Percentiles rank a stretch among this genome's conserved stretches.
Conservation (phyloP, 2,797 vertebrate species). For the Squalus acanthias region DNA sequence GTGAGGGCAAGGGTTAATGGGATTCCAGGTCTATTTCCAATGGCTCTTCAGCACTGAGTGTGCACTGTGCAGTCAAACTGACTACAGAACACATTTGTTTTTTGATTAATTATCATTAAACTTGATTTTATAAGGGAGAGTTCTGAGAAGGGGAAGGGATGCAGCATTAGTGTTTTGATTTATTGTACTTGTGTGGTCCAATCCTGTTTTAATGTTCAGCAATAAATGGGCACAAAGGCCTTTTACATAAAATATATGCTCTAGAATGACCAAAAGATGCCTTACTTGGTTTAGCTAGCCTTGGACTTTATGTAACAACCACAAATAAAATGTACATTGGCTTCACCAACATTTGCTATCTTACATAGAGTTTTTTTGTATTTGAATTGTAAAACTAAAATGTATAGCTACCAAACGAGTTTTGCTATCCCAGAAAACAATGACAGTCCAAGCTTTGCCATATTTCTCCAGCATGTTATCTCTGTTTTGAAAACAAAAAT, state of each 20-base stretch:
- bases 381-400: not conserved
- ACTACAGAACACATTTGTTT: not conserved
- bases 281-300: not conserved
- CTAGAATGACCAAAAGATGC: not conserved
- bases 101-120: not conserved
- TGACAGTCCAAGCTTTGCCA: not conserved
- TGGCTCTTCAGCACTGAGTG: not conserved
- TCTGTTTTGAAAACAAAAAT: conserved; percentile 1
- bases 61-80: not conserved
- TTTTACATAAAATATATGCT: not conserved
- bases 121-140: not conserved
- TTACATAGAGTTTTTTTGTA: not conserved
- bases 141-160: not conserved
- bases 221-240: not conserved
- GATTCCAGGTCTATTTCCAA: not conserved
- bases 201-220: not conserved
- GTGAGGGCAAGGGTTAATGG: not conserved
- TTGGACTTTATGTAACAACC: not conserved
- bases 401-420: not conserved
- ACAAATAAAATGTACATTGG: not conserved
- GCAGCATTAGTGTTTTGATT: not conserved
- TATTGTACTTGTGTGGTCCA: not conserved
- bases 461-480: not conserved
- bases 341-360: not conserved
- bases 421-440: conserved; percentile 12